phyloP scores from a whole-genome alignment of 2,888 invertebrate genomes.

The Notodonta dromedarius region DNA sequence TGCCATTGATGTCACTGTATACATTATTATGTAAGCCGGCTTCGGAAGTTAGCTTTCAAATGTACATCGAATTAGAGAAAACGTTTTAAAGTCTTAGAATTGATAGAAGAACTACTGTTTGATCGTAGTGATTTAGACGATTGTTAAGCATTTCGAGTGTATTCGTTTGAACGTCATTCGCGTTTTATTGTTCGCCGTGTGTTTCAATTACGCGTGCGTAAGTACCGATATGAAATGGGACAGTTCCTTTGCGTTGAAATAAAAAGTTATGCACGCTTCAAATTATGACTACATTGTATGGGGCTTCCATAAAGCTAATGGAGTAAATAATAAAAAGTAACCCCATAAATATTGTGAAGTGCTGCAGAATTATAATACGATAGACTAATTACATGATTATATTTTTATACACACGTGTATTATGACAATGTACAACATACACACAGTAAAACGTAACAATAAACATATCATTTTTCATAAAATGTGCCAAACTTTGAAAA shows the following conservation, averaged over 20 bases:
- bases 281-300: slow-evolving; percentile 21
- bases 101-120: slow-evolving; percentile 58
- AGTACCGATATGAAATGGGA: slow-evolving; percentile 59
- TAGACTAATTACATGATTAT: slow-evolving; percentile 23
- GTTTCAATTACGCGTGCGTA: slow-evolving; percentile 44
- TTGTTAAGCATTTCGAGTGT: slow-evolving; percentile 60
- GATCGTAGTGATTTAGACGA: slow-evolving; percentile 58
- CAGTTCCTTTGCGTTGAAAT: slow-evolving; percentile 30
- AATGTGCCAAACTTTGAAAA: slow-evolving; percentile 69
- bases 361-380: slow-evolving; percentile 5
- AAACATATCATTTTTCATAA: slow-evolving; percentile 63
- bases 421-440: slow-evolving; percentile 27
- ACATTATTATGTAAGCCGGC: slow-evolving; percentile 59
- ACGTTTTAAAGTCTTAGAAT: slow-evolving; percentile 62
- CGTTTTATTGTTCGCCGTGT: slow-evolving; percentile 50
- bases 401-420: slow-evolving; percentile 51
- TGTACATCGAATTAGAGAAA: slow-evolving; percentile 77
- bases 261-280: slow-evolving; percentile 30
- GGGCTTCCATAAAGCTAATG: slow-evolving; percentile 49
- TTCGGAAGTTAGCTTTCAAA: slow-evolving; percentile 67
- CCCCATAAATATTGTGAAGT: slow-evolving; percentile 9
- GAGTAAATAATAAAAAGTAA: slow-evolving; percentile 17
- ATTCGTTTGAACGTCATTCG: slow-evolving; percentile 53
- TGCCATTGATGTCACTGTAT: slow-evolving; percentile 66
- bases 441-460: slow-evolving; percentile 35